Evolutionary conservation across 2,888 invertebrate species (phyloP).

Genomic region (Ypsolopha scabrella): DNA sequence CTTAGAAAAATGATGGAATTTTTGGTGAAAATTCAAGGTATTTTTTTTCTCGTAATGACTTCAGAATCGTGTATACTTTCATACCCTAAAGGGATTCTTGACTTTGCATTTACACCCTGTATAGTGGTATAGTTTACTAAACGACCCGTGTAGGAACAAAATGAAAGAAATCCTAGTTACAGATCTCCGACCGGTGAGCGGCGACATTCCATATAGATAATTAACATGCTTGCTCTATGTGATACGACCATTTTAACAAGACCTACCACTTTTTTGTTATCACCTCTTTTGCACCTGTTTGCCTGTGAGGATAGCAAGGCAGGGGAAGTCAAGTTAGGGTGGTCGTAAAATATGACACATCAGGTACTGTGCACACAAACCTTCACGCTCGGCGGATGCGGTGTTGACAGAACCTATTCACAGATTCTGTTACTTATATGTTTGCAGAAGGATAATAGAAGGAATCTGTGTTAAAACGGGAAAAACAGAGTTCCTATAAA

Average conservation of each 20-base stretch:
- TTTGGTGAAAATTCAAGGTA: too few species aligned
- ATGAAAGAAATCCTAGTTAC: too few species aligned
- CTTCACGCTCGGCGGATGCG: slow-evolving; percentile 5
- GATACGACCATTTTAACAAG: background rate
- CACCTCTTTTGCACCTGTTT: background rate
- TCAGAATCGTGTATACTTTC: too few species aligned
- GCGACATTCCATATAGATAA: slow-evolving; percentile 1
- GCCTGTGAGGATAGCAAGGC: background rate
- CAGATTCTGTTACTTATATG: slow-evolving; percentile 8
- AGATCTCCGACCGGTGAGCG: background rate
- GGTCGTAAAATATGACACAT: background rate
- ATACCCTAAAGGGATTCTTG: too few species aligned
- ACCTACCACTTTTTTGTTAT: background rate
- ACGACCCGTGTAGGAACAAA: too few species aligned
- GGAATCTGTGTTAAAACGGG: too few species aligned
- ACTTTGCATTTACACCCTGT: too few species aligned
- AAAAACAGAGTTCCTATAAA: too few species aligned
- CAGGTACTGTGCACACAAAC: slow-evolving; percentile 4
- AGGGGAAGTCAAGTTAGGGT: background rate
- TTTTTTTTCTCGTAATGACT: too few species aligned
- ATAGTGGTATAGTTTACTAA: too few species aligned
- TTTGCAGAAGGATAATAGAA: background rate
- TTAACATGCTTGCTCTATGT: background rate
- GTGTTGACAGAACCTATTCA: slow-evolving; percentile 23
- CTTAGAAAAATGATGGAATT: too few species aligned